A percentile compares a stretch with the other conserved stretches of the same genome.
Evolutionary conservation across 2,888 invertebrate species (phyloP).

Genomic region (Euplagia quadripunctaria): DNA sequence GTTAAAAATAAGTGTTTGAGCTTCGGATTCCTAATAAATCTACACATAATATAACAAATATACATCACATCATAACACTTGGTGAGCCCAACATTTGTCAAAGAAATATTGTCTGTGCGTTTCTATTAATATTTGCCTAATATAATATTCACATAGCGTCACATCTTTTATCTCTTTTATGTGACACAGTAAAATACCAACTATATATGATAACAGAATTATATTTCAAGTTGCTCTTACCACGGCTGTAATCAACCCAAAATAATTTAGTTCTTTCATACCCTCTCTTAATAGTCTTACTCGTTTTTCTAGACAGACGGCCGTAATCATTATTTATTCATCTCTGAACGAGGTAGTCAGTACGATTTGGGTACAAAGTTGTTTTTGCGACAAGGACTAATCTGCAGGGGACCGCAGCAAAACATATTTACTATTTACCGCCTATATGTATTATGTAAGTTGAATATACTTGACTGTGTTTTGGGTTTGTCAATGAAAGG

Average conservation of each 20-base stretch:
- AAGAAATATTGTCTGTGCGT: neutral
- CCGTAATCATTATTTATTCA: slow-evolving; percentile 42
- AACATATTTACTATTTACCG: slow-evolving; percentile 23
- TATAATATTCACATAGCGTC: neutral
- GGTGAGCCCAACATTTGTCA: neutral
- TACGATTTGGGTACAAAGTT: slow-evolving; percentile 38
- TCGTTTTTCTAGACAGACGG: slow-evolving; percentile 25
- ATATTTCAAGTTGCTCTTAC: neutral
- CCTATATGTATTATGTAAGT: neutral
- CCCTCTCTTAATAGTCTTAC: slow-evolving; percentile 4
- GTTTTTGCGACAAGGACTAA: slow-evolving; percentile 60
- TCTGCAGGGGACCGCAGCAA: slow-evolving; percentile 43
- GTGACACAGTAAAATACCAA: neutral
- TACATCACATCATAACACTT: neutral
- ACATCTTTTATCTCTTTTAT: slow-evolving; percentile 1
- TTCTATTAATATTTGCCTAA: neutral
- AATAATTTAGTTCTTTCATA: slow-evolving; percentile 8
- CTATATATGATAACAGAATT: neutral
- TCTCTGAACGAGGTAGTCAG: slow-evolving; percentile 29
- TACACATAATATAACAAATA: neutral
- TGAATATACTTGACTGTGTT: neutral
- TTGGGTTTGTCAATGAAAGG: neutral
- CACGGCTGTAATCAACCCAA: slow-evolving; percentile 17
- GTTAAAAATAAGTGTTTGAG: neutral
- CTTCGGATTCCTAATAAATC: neutral